Evolutionary conservation across 2,888 invertebrate genomes (phyloP).

Genomic region (Crematogaster levior): DNA sequence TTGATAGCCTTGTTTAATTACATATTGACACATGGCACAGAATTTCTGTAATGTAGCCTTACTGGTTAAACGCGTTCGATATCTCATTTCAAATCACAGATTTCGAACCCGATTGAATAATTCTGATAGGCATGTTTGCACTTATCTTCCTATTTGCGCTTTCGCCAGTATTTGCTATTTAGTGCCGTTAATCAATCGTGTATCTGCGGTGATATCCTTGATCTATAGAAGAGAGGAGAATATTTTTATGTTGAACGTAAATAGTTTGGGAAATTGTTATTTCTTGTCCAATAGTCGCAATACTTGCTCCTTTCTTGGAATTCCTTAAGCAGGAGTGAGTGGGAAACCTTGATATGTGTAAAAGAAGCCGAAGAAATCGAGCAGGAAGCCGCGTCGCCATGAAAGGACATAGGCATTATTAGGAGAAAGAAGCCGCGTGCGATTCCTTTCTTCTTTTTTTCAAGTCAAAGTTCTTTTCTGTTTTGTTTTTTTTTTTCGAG

Average conservation of each 20-base stretch:
- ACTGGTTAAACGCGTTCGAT: background rate
- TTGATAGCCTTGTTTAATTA: background rate
- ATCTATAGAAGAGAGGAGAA: background rate
- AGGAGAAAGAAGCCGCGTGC: conserved; percentile 42
- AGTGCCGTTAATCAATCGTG: background rate
- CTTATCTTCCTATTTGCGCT: background rate
- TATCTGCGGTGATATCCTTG: background rate
- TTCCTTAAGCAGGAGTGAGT: background rate
- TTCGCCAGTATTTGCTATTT: background rate
- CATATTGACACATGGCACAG: background rate
- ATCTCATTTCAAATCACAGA: background rate
- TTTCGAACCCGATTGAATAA: background rate
- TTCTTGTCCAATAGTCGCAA: background rate
- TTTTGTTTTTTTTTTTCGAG: background rate
- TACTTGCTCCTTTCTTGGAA: background rate
- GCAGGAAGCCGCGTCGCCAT: conserved; percentile 61
- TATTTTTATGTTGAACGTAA: background rate
- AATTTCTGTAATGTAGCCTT: background rate
- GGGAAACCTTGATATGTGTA: background rate
- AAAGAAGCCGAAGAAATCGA: conserved; percentile 57
- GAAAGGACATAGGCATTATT: conserved; percentile 53
- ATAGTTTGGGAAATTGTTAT: background rate
- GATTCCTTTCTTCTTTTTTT: conserved; percentile 14
- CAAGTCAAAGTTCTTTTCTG: no score
- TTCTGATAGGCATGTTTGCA: background rate